These are phyloP conservation scores for fruit fly (Drosophila melanogaster) DNA, from an alignment of 1,140 invertebrate genomes.

Conservation along the genomic window DNA sequence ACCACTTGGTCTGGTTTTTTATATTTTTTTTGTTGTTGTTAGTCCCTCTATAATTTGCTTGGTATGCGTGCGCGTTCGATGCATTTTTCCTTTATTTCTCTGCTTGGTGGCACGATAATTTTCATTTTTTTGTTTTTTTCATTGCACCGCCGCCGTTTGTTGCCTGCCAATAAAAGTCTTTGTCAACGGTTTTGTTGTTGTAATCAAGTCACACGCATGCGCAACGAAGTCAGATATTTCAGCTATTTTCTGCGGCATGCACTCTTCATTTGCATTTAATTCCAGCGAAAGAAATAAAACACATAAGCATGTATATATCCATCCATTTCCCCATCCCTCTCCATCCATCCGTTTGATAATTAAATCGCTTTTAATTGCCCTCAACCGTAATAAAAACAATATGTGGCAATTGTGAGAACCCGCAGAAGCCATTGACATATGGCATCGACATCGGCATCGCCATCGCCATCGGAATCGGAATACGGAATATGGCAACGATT, in stretches of 20 bases:
- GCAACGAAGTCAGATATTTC: slow-evolving; percentile 34
- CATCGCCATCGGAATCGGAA: slow-evolving; percentile 16
- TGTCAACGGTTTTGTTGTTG: slow-evolving; percentile 53
- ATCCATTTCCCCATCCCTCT: slow-evolving; percentile 2
- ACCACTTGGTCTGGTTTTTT: slow-evolving; percentile 15
- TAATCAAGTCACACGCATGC: slow-evolving; percentile 65
- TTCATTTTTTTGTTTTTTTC: slow-evolving; percentile 24
- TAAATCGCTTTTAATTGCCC: slow-evolving; percentile 66
- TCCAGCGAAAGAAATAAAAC: slow-evolving; percentile 41
- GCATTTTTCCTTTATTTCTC: slow-evolving; percentile 53
- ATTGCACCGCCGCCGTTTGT: slow-evolving; percentile 23
- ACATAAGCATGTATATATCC: background rate
- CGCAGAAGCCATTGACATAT: slow-evolving; percentile 40
- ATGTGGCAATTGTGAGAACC: slow-evolving; percentile 69
- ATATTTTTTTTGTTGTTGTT: slow-evolving; percentile 1
- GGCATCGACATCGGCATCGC: slow-evolving; percentile 13
- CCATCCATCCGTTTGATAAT: slow-evolving; percentile 36
- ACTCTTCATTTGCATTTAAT: slow-evolving; percentile 66
- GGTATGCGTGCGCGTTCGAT: slow-evolving; percentile 55
- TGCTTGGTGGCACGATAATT: slow-evolving; percentile 41
- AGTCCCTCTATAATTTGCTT: slow-evolving; percentile 49
- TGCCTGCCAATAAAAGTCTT: slow-evolving; percentile 49
- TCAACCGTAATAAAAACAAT: slow-evolving; percentile 47
- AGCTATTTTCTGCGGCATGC: slow-evolving; percentile 29
- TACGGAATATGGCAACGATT: slow-evolving; percentile 32